These are phyloP conservation scores for Epirrita christyi DNA, from an alignment of 2,888 invertebrate species.

Conservation along the genomic window DNA sequence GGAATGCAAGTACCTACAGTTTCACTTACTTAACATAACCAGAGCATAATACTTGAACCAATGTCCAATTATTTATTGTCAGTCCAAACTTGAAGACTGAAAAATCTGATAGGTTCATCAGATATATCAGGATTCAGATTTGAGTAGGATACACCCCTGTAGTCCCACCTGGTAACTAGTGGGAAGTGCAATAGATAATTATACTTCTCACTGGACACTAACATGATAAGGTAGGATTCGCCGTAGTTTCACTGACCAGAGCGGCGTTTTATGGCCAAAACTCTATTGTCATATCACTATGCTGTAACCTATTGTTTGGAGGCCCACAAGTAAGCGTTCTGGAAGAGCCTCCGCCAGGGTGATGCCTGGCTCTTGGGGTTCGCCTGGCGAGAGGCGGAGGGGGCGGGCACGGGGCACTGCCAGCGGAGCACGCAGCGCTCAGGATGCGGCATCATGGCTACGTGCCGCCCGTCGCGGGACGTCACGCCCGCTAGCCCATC, in stretches of 20 bases:
- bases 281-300: neutral
- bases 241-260: neutral
- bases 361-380: conserved; percentile 86
- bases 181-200: conserved; percentile 12
- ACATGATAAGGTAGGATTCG: too few species aligned
- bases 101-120: too few species aligned
- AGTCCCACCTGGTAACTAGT: neutral
- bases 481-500: conserved; percentile 95
- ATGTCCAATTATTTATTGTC: neutral
- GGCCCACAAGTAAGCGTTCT: conserved; percentile 93
- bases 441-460: conserved; percentile 99
- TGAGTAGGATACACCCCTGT: neutral
- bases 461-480: conserved; percentile 95
- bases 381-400: conserved; percentile 43
- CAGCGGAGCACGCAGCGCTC: conserved; percentile 95
- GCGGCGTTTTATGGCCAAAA: neutral
- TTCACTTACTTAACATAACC: neutral
- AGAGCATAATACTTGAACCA: neutral
- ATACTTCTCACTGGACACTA: too few species aligned
- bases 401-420: conserved; percentile 91
- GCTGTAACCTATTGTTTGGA: conserved; percentile 48
- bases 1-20: neutral
- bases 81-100: neutral
- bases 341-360: conserved; percentile 97
- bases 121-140: too few species aligned